Evolutionary conservation across 1,140 invertebrate genomes (phyloP).

Genomic region (Eueides isabella): DNA sequence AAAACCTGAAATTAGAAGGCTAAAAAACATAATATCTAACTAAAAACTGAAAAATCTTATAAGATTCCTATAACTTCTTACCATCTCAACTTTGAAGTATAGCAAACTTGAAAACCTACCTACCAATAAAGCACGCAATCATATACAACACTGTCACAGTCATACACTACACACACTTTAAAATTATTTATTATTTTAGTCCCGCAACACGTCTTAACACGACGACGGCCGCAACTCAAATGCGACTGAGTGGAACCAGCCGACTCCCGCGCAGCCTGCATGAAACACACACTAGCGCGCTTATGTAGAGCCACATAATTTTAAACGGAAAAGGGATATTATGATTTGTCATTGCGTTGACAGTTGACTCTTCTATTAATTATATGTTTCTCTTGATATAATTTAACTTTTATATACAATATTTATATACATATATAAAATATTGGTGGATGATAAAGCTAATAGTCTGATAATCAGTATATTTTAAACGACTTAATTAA

Average conservation of each 20-base stretch:
- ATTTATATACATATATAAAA: not conserved
- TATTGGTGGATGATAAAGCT: not conserved
- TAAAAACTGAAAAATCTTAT: conserved; percentile 21
- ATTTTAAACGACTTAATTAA: not conserved
- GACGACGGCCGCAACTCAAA: conserved; percentile 54
- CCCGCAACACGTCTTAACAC: conserved; percentile 48
- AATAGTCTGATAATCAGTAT: not conserved
- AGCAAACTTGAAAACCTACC: not conserved
- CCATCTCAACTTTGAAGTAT: not conserved
- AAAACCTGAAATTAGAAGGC: not conserved
- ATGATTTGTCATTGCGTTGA: conserved; percentile 57
- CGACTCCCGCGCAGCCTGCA: conserved; percentile 63
- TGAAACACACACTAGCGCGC: conserved; percentile 47
- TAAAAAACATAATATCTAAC: not conserved
- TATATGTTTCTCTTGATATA: conserved; percentile 4
- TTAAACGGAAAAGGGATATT: conserved; percentile 66
- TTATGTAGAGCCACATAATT: conserved; percentile 66
- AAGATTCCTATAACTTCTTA: not conserved
- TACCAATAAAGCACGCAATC: not conserved
- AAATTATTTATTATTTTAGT: conserved; percentile 17
- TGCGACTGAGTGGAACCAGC: conserved; percentile 75
- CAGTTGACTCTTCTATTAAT: conserved; percentile 46
- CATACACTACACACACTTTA: conserved; percentile 39
- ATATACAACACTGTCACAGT: conserved; percentile 49
- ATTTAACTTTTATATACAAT: not conserved